Evolutionary conservation across 2,888 invertebrate species (phyloP).

Genomic region (Lacanobia oleracea): DNA sequence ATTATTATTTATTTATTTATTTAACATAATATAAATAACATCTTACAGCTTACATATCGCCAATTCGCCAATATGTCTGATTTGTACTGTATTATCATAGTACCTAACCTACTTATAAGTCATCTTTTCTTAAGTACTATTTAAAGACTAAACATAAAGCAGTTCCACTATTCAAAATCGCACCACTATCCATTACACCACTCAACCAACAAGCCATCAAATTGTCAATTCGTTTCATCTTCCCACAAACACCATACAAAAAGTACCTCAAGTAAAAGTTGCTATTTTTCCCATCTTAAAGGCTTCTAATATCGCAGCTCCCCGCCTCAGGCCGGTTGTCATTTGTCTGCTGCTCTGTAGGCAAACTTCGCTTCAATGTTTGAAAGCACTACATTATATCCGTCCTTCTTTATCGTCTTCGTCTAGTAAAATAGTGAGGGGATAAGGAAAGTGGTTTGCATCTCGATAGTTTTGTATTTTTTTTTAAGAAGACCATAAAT

Average conservation of each 20-base stretch:
- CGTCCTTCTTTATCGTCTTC: slow-evolving; percentile 84
- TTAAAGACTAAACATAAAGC: too few species aligned
- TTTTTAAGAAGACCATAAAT: neutral
- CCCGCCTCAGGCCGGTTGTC: slow-evolving; percentile 87
- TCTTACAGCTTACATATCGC: too few species aligned
- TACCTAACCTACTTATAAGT: too few species aligned
- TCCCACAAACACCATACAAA: slow-evolving; percentile 60
- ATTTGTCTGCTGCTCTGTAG: slow-evolving; percentile 87
- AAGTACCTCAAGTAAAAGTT: slow-evolving; percentile 86
- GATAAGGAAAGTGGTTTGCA: slow-evolving; percentile 26
- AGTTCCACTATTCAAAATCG: too few species aligned
- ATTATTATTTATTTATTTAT: too few species aligned
- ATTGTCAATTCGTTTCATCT: slow-evolving; percentile 34
- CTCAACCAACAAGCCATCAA: slow-evolving; percentile 9
- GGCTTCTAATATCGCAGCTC: slow-evolving; percentile 88
- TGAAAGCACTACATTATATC: slow-evolving; percentile 89
- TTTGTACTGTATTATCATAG: too few species aligned
- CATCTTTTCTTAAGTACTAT: too few species aligned
- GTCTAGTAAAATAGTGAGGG: slow-evolving; percentile 63
- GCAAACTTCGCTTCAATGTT: slow-evolving; percentile 89
- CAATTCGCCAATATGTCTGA: too few species aligned
- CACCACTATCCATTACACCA: neutral
- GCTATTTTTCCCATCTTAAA: slow-evolving; percentile 89
- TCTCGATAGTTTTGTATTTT: slow-evolving; percentile 58
- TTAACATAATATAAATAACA: too few species aligned